Evolutionary conservation across 37 sponge, comb jelly and placozoan species (phyloP).

Genomic region (Mnemiopsis leidyi): DNA sequence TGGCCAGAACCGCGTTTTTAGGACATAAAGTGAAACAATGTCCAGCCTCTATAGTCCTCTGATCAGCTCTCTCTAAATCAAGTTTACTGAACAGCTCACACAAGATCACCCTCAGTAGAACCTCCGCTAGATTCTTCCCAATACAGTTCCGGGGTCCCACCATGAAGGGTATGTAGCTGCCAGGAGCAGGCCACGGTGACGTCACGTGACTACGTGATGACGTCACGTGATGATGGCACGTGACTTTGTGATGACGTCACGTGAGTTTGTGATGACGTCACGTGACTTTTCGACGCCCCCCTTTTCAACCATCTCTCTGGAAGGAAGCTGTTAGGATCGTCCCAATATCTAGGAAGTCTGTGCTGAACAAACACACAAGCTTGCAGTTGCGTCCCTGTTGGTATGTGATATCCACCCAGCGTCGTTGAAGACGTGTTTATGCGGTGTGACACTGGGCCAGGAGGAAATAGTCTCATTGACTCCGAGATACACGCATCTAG

Average conservation of each 20-base stretch:
- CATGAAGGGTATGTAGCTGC: conserved; percentile 36
- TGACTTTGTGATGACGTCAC: not conserved
- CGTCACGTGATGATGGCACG: not conserved
- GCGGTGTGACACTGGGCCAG: conserved; percentile 7
- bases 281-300: not conserved
- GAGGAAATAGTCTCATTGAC: not conserved
- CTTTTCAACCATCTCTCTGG: not conserved
- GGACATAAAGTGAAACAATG: not conserved
- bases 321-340: not conserved
- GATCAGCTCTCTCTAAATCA: not conserved
- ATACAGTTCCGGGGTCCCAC: not conserved
- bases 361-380: not conserved
- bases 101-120: not conserved
- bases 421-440: not conserved
- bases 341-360: not conserved
- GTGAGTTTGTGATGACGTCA: not conserved
- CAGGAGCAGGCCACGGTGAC: not conserved
- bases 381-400: not conserved
- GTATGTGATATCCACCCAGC: not conserved
- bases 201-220: not conserved
- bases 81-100: not conserved
- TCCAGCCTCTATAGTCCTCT: not conserved
- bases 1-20: not conserved
- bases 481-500: not conserved
- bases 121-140: not conserved